phyloP scores from a whole-genome alignment of 2,797 vertebrate genomes.

The Odontamblyopus rebecca region DNA sequence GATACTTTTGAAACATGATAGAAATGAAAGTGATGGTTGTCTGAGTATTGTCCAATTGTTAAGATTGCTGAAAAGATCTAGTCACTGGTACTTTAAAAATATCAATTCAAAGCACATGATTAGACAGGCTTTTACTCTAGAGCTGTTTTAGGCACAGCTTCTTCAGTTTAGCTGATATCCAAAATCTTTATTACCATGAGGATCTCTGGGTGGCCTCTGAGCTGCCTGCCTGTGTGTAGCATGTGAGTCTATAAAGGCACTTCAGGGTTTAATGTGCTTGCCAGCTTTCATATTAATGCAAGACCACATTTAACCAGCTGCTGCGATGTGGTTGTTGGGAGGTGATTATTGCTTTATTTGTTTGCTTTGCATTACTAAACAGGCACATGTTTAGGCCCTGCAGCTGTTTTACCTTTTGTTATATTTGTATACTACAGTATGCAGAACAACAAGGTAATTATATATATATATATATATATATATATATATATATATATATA shows the following conservation, averaged over 20 bases:
- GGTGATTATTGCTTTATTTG: slow-evolving; percentile 69
- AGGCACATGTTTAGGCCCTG: slow-evolving; percentile 36
- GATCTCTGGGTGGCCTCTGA: slow-evolving; percentile 64
- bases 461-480: no score
- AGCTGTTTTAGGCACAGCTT: slow-evolving; percentile 25
- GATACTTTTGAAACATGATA: no score
- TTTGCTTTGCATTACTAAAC: slow-evolving; percentile 53
- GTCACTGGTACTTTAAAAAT: not conserved
- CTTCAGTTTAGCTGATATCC: slow-evolving; percentile 38
- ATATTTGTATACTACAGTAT: not conserved
- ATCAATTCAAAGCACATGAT: slow-evolving; percentile 7
- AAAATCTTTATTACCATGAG: slow-evolving; percentile 62
- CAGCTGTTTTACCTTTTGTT: slow-evolving; percentile 28
- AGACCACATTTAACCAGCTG: slow-evolving; percentile 45
- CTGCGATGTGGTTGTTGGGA: slow-evolving; percentile 48
- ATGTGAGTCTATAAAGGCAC: slow-evolving; percentile 26
- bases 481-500: no score
- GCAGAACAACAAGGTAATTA: no score
- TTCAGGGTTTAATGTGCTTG: slow-evolving; percentile 34
- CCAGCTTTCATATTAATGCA: slow-evolving; percentile 18
- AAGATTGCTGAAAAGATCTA: no score
- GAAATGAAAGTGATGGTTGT: no score
- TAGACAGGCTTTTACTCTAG: slow-evolving; percentile 18
- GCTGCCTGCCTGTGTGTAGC: slow-evolving; percentile 17
- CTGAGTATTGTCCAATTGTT: no score